These are phyloP conservation scores for Cantharis rufa DNA, from an alignment of 2,888 invertebrate species.

Conservation along the genomic window DNA sequence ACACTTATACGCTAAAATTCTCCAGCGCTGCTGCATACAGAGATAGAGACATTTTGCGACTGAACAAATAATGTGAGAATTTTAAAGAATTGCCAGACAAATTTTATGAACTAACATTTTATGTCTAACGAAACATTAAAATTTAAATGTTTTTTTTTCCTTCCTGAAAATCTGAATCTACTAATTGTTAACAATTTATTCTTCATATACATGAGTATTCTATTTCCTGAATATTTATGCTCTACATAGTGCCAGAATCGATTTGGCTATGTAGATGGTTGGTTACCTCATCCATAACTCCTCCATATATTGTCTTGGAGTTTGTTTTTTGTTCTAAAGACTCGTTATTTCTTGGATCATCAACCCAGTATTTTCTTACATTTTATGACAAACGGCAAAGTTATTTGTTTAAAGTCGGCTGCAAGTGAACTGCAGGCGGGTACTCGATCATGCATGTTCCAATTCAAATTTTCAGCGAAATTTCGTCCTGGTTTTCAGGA, in stretches of 20 bases:
- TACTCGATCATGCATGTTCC: not conserved
- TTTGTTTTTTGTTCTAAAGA: not conserved
- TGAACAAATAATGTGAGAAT: not conserved
- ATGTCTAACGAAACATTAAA: not conserved
- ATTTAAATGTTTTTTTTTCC: too few species aligned
- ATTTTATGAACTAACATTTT: not conserved
- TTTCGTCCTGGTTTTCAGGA: not conserved
- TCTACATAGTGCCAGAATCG: not conserved
- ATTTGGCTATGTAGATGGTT: not conserved
- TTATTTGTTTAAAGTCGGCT: not conserved
- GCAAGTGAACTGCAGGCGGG: not conserved
- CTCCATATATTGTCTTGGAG: not conserved
- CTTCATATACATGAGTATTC: not conserved
- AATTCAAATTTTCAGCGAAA: not conserved
- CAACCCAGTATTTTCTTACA: not conserved
- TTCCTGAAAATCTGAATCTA: too few species aligned
- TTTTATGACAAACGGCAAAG: not conserved
- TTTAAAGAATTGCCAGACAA: not conserved
- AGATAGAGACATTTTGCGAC: not conserved
- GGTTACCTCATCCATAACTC: not conserved
- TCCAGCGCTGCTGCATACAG: not conserved
- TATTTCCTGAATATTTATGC: not conserved
- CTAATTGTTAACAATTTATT: too few species aligned
- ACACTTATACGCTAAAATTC: not conserved
- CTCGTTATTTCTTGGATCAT: not conserved